Evolutionary conservation across 2,113 vertebrate species (phyloP).

Genomic region (Rhodinocichla rosea): DNA sequence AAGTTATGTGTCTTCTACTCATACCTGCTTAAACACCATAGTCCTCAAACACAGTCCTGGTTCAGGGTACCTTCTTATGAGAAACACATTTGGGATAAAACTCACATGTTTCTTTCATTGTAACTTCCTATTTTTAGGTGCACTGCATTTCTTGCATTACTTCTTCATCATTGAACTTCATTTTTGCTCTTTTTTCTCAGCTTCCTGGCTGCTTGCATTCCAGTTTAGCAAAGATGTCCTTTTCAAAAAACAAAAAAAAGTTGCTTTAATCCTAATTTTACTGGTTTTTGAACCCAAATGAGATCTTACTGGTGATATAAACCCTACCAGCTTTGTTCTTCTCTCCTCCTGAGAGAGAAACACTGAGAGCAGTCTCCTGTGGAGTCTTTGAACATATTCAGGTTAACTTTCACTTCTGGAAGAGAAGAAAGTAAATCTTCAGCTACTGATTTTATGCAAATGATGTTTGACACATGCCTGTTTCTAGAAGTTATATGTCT

Average conservation of each 20-base stretch:
- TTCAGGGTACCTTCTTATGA: background rate
- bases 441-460: constrained; percentile 12
- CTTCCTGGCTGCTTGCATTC: background rate
- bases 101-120: background rate
- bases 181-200: background rate
- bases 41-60: background rate
- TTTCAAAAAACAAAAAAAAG: background rate
- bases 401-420: background rate
- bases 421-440: background rate
- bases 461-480: background rate
- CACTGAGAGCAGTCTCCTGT: background rate
- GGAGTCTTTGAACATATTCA: background rate
- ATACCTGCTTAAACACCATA: background rate
- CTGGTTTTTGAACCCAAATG: background rate
- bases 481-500: background rate
- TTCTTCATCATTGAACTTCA: background rate
- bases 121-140: background rate
- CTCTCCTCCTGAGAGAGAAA: background rate
- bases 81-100: background rate
- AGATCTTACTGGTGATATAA: background rate
- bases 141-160: background rate
- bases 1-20: background rate
- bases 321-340: background rate
- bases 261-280: background rate
- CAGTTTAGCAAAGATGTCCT: background rate